Evolutionary conservation across 1,140 invertebrate species (phyloP), one percentile per base, ranked within the genome.

Genomic region (Prorops nasuta): DNA sequence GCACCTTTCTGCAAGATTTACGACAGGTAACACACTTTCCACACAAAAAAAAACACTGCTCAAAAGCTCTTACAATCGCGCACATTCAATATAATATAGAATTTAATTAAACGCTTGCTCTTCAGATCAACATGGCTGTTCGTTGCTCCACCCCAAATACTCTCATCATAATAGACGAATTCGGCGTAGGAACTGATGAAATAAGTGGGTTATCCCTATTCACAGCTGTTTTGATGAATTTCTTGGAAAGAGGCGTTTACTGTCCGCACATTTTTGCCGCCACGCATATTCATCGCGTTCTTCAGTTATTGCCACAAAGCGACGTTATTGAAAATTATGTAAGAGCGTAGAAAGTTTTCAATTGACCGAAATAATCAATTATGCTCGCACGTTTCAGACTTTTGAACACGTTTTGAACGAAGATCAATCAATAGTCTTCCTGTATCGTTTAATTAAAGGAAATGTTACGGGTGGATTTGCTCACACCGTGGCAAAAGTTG

Each of bases 131-230:
- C 9, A 74, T 83, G 20, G 84, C 87, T 10, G n/a, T n/a, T n/a
- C n/a, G n/a, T n/a, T n/a, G 80, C 55, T 84, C 85, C 0, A 85
- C 83, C 1, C 61, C 73, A 1, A 76, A 79, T 43, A 91, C 91
- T 0, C 66, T 97, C 2, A 79, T 96, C 1, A 80, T 96, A 21
- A 80, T 96, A 37, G 94, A 97, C 76, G 94, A 96, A 76, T 94
- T 96, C 80, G 94, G 94, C 1, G 90, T 90, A 77, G 91, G 91
- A 51, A 96, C 94, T 9, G 79, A 86, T 2, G 84, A 86, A 60
- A 72, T 81, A 1, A 90, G 92, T 76, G 91, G 91, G 0, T 63
- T 87, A 24, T 78, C 86, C 6, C 70, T 95, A 21, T 69, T 94
- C 2, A 77, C 82, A 6, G 81, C 86, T 2, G 80, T 82, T 28